phyloP scores from a whole-genome alignment of 2,888 invertebrate genomes.

The Megamerina dolium region DNA sequence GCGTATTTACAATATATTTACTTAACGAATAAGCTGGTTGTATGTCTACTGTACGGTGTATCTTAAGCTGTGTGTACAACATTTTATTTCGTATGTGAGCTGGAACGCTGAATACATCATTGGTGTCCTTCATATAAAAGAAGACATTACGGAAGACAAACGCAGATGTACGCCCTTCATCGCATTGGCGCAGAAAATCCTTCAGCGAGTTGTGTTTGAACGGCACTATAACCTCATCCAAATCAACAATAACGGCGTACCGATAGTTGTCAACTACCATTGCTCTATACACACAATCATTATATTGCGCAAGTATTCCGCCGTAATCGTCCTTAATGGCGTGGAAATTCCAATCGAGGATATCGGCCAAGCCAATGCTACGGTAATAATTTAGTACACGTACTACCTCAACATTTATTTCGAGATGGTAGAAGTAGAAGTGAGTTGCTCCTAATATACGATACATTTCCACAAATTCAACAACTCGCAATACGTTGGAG shows the following conservation, averaged over 20 bases:
- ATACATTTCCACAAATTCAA: slow-evolving; percentile 52
- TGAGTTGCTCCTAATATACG: slow-evolving; percentile 48
- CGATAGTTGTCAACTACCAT: slow-evolving; percentile 66
- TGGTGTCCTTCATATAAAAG: slow-evolving; percentile 50
- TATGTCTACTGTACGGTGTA: slow-evolving; percentile 37
- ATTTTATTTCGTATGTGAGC: slow-evolving; percentile 35
- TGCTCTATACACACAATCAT: slow-evolving; percentile 85
- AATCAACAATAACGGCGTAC: slow-evolving; percentile 76
- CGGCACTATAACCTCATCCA: slow-evolving; percentile 82
- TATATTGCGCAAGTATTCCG: slow-evolving; percentile 82
- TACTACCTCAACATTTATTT: slow-evolving; percentile 41
- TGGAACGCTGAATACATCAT: slow-evolving; percentile 42
- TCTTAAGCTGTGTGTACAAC: slow-evolving; percentile 48
- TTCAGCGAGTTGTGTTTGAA: slow-evolving; percentile 67
- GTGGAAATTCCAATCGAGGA: slow-evolving; percentile 49
- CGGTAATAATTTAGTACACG: slow-evolving; percentile 45
- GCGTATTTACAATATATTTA: slow-evolving; percentile 80
- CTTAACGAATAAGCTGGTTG: slow-evolving; percentile 69
- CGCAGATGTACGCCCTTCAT: slow-evolving; percentile 43
- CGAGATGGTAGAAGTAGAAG: slow-evolving; percentile 51
- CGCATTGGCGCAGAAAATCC: slow-evolving; percentile 35
- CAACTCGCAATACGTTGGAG: slow-evolving; percentile 47
- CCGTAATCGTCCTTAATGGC: slow-evolving; percentile 51
- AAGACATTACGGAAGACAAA: slow-evolving; percentile 52
- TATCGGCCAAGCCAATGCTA: slow-evolving; percentile 34